These are phyloP conservation scores for Indri indri DNA, from an alignment of 2,113 vertebrate species.

Conservation along the genomic window DNA sequence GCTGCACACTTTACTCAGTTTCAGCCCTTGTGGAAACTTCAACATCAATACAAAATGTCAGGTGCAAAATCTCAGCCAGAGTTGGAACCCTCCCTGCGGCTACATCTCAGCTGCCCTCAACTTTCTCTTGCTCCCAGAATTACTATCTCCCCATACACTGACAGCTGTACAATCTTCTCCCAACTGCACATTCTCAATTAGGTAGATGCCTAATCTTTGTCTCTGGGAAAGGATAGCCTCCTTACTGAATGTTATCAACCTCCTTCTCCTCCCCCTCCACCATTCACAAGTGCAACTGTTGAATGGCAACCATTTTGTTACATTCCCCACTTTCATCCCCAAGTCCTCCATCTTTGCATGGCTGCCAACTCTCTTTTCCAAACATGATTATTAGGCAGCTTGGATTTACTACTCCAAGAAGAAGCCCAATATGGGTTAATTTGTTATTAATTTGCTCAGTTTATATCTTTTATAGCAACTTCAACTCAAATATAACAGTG, in stretches of 20 bases:
- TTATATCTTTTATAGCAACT: background rate
- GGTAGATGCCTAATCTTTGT: background rate
- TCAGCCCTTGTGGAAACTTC: background rate
- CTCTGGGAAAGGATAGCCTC: background rate
- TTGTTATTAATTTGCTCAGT: constrained; percentile 40
- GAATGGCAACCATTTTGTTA: background rate
- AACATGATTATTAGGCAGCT: background rate
- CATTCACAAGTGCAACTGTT: background rate
- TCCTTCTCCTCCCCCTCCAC: background rate
- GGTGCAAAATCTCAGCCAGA: background rate
- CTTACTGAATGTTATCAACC: background rate
- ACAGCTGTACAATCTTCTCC: background rate
- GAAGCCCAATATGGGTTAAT: background rate
- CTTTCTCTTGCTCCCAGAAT: background rate
- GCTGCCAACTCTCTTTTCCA: background rate
- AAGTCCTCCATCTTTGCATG: background rate
- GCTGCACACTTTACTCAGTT: background rate
- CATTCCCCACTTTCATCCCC: background rate
- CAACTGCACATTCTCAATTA: background rate
- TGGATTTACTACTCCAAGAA: background rate
- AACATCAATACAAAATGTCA: background rate
- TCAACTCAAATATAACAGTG: background rate
- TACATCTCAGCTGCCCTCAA: background rate
- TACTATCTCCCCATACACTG: background rate
- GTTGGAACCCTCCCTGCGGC: background rate